Base-by-base conservation (phyloP, 2,797 vertebrate species). In the Centropyge bicolor region DNA sequence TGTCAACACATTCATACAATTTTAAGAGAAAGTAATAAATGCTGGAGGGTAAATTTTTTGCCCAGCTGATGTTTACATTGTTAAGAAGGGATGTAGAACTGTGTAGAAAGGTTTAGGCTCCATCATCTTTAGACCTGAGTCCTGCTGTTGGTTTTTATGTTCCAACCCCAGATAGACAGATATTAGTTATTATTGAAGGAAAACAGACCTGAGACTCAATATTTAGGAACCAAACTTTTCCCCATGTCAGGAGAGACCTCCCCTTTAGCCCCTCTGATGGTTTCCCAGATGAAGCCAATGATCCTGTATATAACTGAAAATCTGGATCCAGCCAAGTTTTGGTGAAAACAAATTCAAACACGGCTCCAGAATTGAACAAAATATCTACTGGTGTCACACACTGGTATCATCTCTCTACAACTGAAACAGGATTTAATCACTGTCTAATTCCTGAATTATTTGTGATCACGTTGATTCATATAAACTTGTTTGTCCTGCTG, bases 1-100 rank as follows among this genome's bases (percentile, higher is more conserved):
- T 27, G 1, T 60, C n/a, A 55, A n/a, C 22, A 61, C 19, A 69
- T 22, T 64, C 63, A n/a, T n/a, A 63, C n/a, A 59, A 17, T 55
- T 46, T 62, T 38, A 14, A 24, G 8, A 49, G 31, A 54, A 45
- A 54, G 64, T 62, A 40, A 74, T 61, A 5, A 27, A 73, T 19
- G 9, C 10, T 46, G 9, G 1, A 0, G 22, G 11, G 45, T 6
- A 8, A 61, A 6, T 35, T 41, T 41, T 41, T 68, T 16, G 1
- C 22, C 36, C 36, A 45, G 27, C n/a, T 56, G 6, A 48, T 66
- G 35, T 41, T 24, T 41, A n/a, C 13, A 10, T 35, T 59, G 51
- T 22, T 31, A 4, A 59, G 17, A 20, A 12, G 16, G 54, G 17
- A 12, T 56, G 31, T 10, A 10, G 19, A 13, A 35, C 6, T 35